Percentiles rank a stretch among this genome's conserved stretches.
These are phyloP conservation scores for Ectemnius cavifrons DNA, from an alignment of 2,888 invertebrate genomes.

Conservation along the genomic window DNA sequence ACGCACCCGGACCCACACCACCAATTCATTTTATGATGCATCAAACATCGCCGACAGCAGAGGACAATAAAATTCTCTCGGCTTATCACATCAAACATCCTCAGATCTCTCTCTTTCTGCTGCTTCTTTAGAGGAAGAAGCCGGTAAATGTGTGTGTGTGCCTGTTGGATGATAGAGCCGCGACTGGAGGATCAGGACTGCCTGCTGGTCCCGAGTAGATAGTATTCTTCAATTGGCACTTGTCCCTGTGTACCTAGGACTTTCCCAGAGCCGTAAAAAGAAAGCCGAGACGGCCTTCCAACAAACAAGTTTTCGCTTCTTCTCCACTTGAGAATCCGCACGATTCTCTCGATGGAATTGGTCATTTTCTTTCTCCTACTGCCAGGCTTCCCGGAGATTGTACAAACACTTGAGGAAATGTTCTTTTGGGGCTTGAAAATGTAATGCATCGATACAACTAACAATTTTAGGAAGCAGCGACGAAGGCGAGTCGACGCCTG, in stretches of 20 bases:
- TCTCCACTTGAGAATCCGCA: constrained; percentile 10
- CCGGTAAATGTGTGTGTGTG: constrained; percentile 19
- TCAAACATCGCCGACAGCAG: constrained; percentile 56
- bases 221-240: constrained; percentile 56
- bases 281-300: constrained; percentile 46
- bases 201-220: constrained; percentile 41
- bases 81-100: constrained; percentile 69
- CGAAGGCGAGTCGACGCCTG: constrained; percentile 80
- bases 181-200: constrained; percentile 33
- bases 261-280: constrained; percentile 60
- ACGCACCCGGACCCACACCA: too few relatives aligned
- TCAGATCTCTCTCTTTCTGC: constrained; percentile 28
- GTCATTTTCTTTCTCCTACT: background rate
- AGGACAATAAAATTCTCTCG: constrained; percentile 62
- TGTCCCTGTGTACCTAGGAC: constrained; percentile 67
- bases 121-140: too few relatives aligned
- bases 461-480: constrained; percentile 75
- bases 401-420: too few relatives aligned
- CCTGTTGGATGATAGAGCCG: constrained; percentile 27
- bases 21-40: constrained; percentile 27
- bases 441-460: too few relatives aligned
- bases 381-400: too few relatives aligned
- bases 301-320: constrained; percentile 43
- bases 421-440: too few relatives aligned
- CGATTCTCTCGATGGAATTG: background rate